Percentiles rank a stretch among this genome's conserved stretches.
These are phyloP conservation scores for Hylaeus anthracinus DNA, from an alignment of 1,140 invertebrate species.

Conservation along the genomic window DNA sequence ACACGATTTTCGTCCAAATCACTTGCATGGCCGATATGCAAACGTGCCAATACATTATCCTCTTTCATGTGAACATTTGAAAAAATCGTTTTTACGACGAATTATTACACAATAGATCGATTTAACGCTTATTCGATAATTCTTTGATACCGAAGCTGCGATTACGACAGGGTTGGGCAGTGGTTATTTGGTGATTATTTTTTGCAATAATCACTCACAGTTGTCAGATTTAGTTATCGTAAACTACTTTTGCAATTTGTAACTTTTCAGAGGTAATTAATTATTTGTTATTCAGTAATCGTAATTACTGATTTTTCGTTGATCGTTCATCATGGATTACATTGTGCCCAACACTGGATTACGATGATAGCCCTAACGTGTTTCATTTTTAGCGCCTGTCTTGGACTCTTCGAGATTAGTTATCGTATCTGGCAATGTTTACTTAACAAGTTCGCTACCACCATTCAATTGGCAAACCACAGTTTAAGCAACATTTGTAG, in stretches of 20 bases:
- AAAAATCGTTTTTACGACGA: slow-evolving; percentile 5
- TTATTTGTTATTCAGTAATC: too few species aligned
- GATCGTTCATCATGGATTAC: too few species aligned
- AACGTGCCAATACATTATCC: neutral
- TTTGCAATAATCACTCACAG: too few species aligned
- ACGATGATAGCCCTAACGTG: slow-evolving; percentile 3
- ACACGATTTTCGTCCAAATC: slow-evolving; percentile 8
- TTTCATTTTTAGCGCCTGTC: slow-evolving; percentile 11
- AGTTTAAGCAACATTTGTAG: too few species aligned
- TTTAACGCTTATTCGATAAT: neutral
- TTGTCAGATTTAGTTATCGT: too few species aligned
- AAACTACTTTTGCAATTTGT: too few species aligned
- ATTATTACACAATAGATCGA: too few species aligned
- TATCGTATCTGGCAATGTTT: neutral
- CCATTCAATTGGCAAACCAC: too few species aligned
- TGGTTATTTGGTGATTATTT: too few species aligned
- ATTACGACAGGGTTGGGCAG: neutral
- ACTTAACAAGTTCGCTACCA: neutral
- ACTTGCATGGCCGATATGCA: neutral
- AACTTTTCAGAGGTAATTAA: too few species aligned
- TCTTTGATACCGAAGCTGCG: neutral
- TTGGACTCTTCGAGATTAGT: neutral
- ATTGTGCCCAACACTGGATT: neutral
- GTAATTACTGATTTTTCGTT: too few species aligned
- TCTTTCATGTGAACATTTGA: neutral